phyloP scores from a whole-genome alignment of 2,888 invertebrate genomes.

The Mesoligia furuncula region DNA sequence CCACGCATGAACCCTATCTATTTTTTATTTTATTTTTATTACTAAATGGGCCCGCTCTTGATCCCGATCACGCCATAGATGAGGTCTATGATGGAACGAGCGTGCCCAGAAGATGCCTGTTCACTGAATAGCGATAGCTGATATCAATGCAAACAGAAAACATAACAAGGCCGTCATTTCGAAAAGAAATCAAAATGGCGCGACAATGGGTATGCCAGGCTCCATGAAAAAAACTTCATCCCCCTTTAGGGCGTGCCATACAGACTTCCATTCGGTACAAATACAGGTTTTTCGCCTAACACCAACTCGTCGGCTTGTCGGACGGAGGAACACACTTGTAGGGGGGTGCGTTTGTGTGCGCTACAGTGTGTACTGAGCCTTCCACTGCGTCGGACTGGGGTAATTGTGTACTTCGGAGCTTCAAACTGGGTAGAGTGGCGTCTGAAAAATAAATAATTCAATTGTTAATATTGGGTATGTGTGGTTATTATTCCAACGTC shows the following conservation, averaged over 20 bases:
- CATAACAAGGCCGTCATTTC: neutral
- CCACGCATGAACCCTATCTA: accelerated
- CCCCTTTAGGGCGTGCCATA: conserved; percentile 70
- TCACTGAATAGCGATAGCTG: no score
- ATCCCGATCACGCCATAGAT: no score
- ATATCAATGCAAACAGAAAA: neutral
- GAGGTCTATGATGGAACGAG: no score
- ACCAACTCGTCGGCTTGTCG: conserved; percentile 69
- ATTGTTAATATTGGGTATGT: neutral
- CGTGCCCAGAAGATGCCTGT: no score
- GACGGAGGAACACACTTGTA: conserved; percentile 70
- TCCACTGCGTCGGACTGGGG: conserved; percentile 88
- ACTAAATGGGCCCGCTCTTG: no score
- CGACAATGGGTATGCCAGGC: neutral
- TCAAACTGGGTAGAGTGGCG: conserved; percentile 69
- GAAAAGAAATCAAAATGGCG: neutral
- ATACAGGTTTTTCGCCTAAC: conserved; percentile 64
- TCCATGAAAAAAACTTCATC: neutral
- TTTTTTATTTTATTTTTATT: no score
- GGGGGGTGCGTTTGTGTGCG: conserved; percentile 61
- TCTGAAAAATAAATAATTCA: conserved; percentile 61
- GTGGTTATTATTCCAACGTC: no score
- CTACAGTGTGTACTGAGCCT: conserved; percentile 70
- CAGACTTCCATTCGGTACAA: conserved; percentile 74
- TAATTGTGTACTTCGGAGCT: conserved; percentile 78